Base-by-base conservation (phyloP, 2,113 vertebrate genomes). In the Trematomus loennbergii region DNA sequence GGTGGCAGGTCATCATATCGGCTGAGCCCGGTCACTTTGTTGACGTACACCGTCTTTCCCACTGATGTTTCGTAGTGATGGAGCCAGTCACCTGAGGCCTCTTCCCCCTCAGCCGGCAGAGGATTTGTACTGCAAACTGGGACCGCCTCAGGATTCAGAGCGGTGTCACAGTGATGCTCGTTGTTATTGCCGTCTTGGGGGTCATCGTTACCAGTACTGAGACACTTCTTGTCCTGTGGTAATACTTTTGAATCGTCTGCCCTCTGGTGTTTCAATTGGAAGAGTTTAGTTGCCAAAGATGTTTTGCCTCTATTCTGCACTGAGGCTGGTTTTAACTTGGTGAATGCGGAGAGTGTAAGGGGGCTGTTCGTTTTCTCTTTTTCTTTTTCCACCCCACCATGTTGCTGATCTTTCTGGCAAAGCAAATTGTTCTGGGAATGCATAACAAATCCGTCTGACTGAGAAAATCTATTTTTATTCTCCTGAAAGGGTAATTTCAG, bases 21-120 rank as follows among this genome's bases (percentile, higher is more conserved):
- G 92, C 98, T 99, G 43, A 99, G 95, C 33, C 98, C 98, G 0
- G 97, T 99, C 55, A 90, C 75, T 88, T 72, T 96, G 92, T 99
- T 99, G 86, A 99, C 85, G 40, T 97, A 98, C 62, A 97, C 94
- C 0, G 79, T 95, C 91, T 81, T 97, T 72, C 97, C 98, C 25
- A 92, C 85, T 0, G 88, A 90, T 36, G 86, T 57, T 63, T 99
- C 96, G 61, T 97, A 98, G 88, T 96, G 96, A 71, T 94, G 94
- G 50, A 97, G 75, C 97, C 97, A 99, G 68, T 95, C 89, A 0
- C 77, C 74, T 0, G 78, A 80, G 1, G 11, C 66, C 13, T 78
- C 74, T 22, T 78, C 66, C 5, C 15, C 25, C n/a, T 82, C 75
- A 17, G 36, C 22, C 50, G 7, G 12, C 1, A 64, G 40, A 67